Conservation (phyloP, 1,140 invertebrate genomes). For the Drosophila pachea region DNA sequence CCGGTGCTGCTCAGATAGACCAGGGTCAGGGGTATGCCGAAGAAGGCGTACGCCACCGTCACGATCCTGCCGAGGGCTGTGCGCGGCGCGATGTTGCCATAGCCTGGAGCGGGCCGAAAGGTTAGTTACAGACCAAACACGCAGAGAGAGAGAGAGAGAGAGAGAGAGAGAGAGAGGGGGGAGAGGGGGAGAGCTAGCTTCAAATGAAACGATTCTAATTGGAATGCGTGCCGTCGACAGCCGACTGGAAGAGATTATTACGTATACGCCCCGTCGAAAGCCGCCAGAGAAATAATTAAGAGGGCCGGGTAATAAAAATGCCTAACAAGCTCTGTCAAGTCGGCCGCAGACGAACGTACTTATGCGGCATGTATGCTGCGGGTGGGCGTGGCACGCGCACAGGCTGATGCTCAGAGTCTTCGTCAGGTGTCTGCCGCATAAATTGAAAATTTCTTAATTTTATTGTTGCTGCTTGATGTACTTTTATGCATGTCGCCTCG, state of each 20-base stretch:
- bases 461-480: conserved; percentile 61
- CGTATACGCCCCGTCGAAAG: not conserved
- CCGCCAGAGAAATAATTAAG: conserved; percentile 59
- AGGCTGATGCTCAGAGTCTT: conserved; percentile 20
- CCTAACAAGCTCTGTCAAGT: conserved; percentile 58
- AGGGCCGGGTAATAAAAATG: conserved; percentile 63
- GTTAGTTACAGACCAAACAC: conserved; percentile 60
- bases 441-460: conserved; percentile 76
- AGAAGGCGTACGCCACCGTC: conserved; percentile 92
- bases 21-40: conserved; percentile 94
- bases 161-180: conserved; percentile 21
- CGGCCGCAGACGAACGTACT: conserved; percentile 20
- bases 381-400: conserved; percentile 4
- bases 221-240: conserved; percentile 1
- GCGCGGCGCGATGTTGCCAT: conserved; percentile 91
- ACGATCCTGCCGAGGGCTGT: conserved; percentile 90
- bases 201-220: not conserved
- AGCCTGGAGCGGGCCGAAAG: conserved; percentile 82
- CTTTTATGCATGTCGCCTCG: conserved; percentile 14
- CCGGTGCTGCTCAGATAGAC: conserved; percentile 92
- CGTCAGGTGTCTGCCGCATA: conserved; percentile 71
- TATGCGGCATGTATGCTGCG: conserved; percentile 2
- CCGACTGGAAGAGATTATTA: not conserved
- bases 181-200: not conserved
- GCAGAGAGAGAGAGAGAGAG: not conserved